Evolutionary conservation across 1,140 invertebrate species (phyloP), one percentile per base, ranked within the genome.

Genomic region (Ceratoteleas bidentatus): DNA sequence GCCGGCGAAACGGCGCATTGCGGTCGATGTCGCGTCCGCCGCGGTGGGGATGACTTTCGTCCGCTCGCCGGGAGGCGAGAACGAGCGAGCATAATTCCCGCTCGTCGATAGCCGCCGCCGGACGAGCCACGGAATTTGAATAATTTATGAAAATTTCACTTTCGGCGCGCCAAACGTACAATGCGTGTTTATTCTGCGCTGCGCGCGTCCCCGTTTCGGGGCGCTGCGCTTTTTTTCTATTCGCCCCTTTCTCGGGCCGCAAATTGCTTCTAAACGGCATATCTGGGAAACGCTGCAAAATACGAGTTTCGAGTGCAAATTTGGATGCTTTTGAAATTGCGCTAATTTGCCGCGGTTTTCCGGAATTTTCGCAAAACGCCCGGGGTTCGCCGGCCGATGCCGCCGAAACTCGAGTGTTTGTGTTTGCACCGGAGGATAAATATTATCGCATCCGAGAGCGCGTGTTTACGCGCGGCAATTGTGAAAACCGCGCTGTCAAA

Each of bases 1-100:
- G 62, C 79, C 72, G 73, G 68, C 53, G 56, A 68, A 75, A 76
- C 79, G 61, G 79, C 73, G 79, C 79, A 82, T 76, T 82, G 69
- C 80, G 80, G 80, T 82, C 73, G 73, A 77, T 82, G 80, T 77
- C 68, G 68, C 61, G 64, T 38, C 68, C 16, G 38, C 62, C 0
- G 49, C 16, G 58, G 80, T 74, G 69, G 80, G 80, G 74, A 78
- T 69, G 58, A 68, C 69, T 76, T 76, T 76, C 79, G 79, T 76
- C 50, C 73, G 73, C 68, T 73, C 52, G 73, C 73, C 72, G 56
- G 73, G 58, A 77, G 80, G 62, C 68, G 60, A 77, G 68, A 73
- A 69, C 50, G 15, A 64, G 69, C 64, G 60, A 69, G 57, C 62
- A 77, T 77, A 77, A 77, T 81, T 81, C 75, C 65, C 66, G 61